Percentiles rank a stretch among this genome's conserved stretches.
Conservation (phyloP, 2,888 invertebrate genomes). For the Sminthurinus aureus region DNA sequence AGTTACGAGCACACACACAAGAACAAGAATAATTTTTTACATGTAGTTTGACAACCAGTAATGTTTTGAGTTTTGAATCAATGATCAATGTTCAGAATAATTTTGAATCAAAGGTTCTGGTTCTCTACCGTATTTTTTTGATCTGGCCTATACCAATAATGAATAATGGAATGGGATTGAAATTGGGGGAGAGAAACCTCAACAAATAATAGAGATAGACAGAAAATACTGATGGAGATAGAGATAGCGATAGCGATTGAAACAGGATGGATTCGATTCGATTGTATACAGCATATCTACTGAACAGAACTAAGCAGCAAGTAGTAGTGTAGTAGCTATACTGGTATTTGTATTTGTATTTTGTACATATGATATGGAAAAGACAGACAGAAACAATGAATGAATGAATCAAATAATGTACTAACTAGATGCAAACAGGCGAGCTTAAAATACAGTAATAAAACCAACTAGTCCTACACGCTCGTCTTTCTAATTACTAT, state of each 20-base stretch:
- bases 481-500: constrained; percentile 28
- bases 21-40: background rate
- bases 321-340: background rate
- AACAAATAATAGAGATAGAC: background rate
- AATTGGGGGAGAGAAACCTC: background rate
- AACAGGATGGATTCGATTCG: background rate
- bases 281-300: background rate
- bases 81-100: background rate
- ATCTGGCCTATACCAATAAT: background rate
- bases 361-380: background rate
- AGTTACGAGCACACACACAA: background rate
- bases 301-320: too few species aligned
- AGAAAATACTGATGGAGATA: background rate
- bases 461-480: constrained; percentile 10
- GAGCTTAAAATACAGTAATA: constrained; percentile 23
- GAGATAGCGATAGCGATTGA: background rate
- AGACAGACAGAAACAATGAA: background rate
- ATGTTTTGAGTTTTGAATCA: too few species aligned
- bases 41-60: background rate
- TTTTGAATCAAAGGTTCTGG: background rate
- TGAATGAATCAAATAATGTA: background rate
- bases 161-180: background rate
- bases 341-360: background rate
- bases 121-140: too few species aligned
- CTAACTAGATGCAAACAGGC: background rate